Base-by-base conservation (phyloP, 1,140 invertebrate species). In the Zaprionus nigranus region DNA sequence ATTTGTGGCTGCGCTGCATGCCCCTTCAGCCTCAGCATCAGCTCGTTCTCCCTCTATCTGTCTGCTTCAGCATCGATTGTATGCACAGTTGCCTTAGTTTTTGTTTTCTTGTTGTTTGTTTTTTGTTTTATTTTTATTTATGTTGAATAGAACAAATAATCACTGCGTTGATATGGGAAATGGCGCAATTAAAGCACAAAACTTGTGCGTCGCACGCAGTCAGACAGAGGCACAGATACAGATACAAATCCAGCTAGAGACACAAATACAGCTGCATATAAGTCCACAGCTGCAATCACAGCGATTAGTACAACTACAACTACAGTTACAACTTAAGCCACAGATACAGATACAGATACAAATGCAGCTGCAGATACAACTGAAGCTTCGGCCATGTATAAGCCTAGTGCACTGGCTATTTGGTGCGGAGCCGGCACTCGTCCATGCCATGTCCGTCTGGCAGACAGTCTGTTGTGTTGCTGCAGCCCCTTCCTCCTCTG, bases 101-200 rank as follows among this genome's bases (percentile, higher is more conserved):
- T 53, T 63, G 57, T 36, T 69, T 71, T 30, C 28, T 65, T 58
- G 30, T 62, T 54, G 36, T 57, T 66, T 63, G 73, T 54, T 71
- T 56, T 70, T 76, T 73, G 43, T 68, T 82, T 68, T 62, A 28
- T 83, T 78, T 84, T 84, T 84, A 85, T 81, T 66, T 75, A 81
- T 75, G 79, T 70, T 70, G 65, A 82, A 71, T 87, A 87, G 78
- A 88, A 87, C 81, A 88, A 87, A 87, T 87, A 88, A 87, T 87
- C 85, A 67, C 68, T 71, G 63, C 73, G 75, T 85, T 87, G 83
- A 87, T 87, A 88, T 87, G 84, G 84, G 84, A 87, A 87, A 87
- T 88, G 78, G 75, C 81, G 84, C 84, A 87, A 87, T 87, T 87
- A 87, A 87, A 88, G 81, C 61, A 88, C 81, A 88, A 88, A 87